These are phyloP conservation scores for Opisthocomus hoazin DNA, from an alignment of 2,113 vertebrate genomes.

Conservation along the genomic window DNA sequence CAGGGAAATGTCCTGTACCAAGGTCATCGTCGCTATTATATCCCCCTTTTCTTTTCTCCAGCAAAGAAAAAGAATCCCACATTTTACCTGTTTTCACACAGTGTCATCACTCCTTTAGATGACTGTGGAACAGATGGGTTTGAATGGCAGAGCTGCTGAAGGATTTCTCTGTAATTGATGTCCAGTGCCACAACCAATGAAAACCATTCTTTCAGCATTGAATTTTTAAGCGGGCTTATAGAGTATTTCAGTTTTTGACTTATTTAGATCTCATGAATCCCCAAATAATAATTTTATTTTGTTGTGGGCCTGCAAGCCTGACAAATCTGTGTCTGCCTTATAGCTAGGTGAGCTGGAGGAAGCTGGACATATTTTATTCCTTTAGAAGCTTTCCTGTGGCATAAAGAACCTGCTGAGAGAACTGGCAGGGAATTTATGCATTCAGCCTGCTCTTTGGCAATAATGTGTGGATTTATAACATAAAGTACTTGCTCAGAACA, in stretches of 20 bases:
- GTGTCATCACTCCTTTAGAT: neutral
- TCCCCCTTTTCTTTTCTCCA: neutral
- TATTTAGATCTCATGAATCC: neutral
- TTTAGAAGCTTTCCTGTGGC: constrained; percentile 18
- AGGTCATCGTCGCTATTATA: constrained; percentile 20
- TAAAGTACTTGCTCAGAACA: constrained; percentile 7
- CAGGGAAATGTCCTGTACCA: constrained; percentile 25
- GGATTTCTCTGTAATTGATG: neutral
- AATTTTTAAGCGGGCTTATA: neutral
- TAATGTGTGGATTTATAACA: constrained; percentile 31
- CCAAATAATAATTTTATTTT: neutral
- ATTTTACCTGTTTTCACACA: constrained; percentile 26
- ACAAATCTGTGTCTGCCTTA: neutral
- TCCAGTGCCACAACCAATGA: neutral
- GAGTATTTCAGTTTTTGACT: constrained; percentile 13
- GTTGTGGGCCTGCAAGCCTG: neutral
- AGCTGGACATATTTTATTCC: constrained; percentile 25
- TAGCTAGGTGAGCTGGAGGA: neutral
- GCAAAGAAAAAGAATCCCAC: neutral
- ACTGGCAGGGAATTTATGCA: constrained; percentile 1
- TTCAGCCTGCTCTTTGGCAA: constrained; percentile 24
- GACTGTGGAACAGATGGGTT: neutral
- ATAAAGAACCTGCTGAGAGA: neutral
- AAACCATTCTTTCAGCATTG: neutral
- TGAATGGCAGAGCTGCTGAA: neutral